phyloP scores from a whole-genome alignment of 2,113 vertebrate species.

The Psilopsiagon aurifrons region DNA sequence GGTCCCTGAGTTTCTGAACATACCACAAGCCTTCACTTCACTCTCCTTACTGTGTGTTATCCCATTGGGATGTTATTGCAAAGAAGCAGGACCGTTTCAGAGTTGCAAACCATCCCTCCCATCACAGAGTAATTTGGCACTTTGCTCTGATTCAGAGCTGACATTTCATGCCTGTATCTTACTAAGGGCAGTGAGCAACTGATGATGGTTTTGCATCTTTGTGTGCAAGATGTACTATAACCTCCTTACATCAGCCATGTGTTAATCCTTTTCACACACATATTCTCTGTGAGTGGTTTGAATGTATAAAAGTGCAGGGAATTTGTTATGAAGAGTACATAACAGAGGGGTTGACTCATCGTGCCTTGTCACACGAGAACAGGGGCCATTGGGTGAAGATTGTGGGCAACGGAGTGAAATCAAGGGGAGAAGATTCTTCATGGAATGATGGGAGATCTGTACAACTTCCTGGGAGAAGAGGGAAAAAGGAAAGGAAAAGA shows the following conservation, averaged over 20 bases:
- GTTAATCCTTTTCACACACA: background rate
- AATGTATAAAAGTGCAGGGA: background rate
- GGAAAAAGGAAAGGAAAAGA: background rate
- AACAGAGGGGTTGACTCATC: background rate
- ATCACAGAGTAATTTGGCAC: background rate
- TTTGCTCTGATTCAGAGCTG: background rate
- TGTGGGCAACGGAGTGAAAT: background rate
- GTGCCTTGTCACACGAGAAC: background rate
- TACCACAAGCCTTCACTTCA: background rate
- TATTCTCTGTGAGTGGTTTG: background rate
- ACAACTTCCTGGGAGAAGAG: background rate
- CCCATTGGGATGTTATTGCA: background rate
- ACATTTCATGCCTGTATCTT: background rate
- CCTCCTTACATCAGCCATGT: background rate
- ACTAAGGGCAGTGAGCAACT: background rate
- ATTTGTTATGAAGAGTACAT: background rate
- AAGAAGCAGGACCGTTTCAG: background rate
- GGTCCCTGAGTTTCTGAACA: background rate
- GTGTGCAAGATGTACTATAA: background rate
- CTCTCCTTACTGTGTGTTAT: background rate
- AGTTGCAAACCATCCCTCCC: background rate
- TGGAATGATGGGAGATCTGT: background rate
- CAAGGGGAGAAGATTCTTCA: background rate
- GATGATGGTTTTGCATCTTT: background rate
- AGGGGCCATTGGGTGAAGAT: background rate